phyloP scores from a whole-genome alignment of 2,113 vertebrate species.

The Pelvicachromis taeniatus region DNA sequence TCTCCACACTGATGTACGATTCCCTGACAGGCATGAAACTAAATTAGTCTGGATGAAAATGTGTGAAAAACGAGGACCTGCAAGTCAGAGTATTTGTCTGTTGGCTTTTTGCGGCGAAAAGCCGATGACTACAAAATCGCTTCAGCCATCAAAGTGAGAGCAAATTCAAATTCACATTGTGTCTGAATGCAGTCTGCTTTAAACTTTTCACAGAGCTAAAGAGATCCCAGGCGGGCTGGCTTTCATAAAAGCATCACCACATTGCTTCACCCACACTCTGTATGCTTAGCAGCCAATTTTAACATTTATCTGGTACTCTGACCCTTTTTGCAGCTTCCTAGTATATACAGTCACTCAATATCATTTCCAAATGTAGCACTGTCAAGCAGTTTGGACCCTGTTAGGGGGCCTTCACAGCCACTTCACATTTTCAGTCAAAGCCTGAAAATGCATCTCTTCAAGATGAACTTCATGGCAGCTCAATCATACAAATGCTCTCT shows the following conservation, averaged over 20 bases:
- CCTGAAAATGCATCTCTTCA: not conserved
- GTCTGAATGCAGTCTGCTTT: not conserved
- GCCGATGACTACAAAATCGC: not conserved
- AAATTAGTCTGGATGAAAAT: not conserved
- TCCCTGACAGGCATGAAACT: not conserved
- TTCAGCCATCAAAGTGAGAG: not conserved
- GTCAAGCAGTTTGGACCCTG: not conserved
- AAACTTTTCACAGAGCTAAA: not conserved
- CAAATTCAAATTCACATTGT: not conserved
- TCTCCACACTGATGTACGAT: not conserved
- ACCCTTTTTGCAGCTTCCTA: not conserved
- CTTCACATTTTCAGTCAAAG: not conserved
- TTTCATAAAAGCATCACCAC: not conserved
- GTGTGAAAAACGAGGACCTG: not conserved
- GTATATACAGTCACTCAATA: not conserved
- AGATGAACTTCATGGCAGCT: conserved; percentile 4
- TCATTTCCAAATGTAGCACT: not conserved
- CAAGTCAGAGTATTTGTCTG: not conserved
- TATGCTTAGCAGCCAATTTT: not conserved
- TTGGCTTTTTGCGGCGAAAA: not conserved
- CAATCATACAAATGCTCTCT: not conserved
- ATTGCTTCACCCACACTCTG: not conserved
- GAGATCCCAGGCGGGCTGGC: not conserved
- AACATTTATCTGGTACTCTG: not conserved
- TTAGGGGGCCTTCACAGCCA: not conserved